Evolutionary conservation across 2,113 vertebrate genomes (phyloP).

Genomic region (Odontophorus gujanensis): DNA sequence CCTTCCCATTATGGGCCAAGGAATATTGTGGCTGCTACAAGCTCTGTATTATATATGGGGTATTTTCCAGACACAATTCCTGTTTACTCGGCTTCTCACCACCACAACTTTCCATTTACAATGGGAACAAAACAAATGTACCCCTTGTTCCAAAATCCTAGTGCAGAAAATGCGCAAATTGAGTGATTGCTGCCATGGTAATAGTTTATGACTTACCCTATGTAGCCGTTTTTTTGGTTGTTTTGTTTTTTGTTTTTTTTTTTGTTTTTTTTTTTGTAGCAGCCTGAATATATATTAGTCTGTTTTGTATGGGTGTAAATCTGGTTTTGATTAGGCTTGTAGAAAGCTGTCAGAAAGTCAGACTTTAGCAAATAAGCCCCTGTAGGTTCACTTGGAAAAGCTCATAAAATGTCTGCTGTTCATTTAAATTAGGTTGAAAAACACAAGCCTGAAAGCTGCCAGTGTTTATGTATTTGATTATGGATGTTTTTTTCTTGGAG

Average conservation of each 20-base stretch:
- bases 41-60: background rate
- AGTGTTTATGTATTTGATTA: constrained; percentile 64
- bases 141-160: constrained; percentile 34
- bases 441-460: constrained; percentile 58
- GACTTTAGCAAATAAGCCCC: constrained; percentile 65
- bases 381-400: constrained; percentile 64
- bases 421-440: constrained; percentile 71
- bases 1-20: background rate
- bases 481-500: constrained; percentile 56
- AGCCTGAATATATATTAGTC: constrained; percentile 51
- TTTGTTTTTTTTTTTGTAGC: background rate
- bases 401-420: constrained; percentile 67
- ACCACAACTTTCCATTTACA: background rate
- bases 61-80: background rate
- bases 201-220: constrained; percentile 53
- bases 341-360: constrained; percentile 62
- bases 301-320: constrained; percentile 37
- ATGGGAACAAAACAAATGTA: constrained; percentile 5
- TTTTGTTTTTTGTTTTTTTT: too few relatives aligned
- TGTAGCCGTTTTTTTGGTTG: constrained; percentile 34
- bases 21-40: background rate
- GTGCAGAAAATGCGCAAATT: background rate
- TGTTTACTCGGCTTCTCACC: background rate
- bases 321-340: constrained; percentile 77
- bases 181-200: background rate